Percentiles rank a stretch among this genome's conserved stretches.
Conservation (phyloP, 1,140 invertebrate species). For the Apis laboriosa region DNA sequence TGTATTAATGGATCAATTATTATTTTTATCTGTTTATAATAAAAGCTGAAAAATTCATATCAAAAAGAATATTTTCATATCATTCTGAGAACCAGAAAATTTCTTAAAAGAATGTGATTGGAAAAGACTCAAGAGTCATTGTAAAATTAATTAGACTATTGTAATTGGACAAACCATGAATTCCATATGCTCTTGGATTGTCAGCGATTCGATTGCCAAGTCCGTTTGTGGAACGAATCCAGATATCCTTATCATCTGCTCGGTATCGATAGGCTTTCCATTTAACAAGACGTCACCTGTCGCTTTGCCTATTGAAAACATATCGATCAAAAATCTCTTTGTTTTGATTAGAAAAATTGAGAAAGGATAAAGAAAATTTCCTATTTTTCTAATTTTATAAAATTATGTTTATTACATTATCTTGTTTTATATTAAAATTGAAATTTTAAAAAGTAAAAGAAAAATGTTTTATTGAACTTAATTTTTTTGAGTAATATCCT, state of each 20-base stretch:
- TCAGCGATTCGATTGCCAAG: constrained; percentile 85
- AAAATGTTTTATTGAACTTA: no score
- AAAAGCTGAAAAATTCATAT: no score
- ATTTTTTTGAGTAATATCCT: no score
- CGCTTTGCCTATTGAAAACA: constrained; percentile 75
- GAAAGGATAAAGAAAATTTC: background rate
- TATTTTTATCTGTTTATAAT: no score
- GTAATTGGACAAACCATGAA: constrained; percentile 85
- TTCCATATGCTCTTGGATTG: constrained; percentile 87
- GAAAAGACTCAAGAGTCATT: background rate
- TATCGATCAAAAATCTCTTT: background rate
- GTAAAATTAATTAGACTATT: background rate
- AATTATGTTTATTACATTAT: no score
- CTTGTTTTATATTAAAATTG: no score
- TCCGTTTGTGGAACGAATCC: constrained; percentile 89
- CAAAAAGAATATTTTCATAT: no score
- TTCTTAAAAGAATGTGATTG: no score
- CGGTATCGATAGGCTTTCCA: constrained; percentile 83
- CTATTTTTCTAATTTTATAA: no score
- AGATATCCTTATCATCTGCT: constrained; percentile 86
- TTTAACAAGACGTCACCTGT: constrained; percentile 86
- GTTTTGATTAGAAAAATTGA: background rate
- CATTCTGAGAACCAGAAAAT: no score
- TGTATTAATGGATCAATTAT: no score
- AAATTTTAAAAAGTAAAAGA: no score